These are phyloP conservation scores for Tryphoninae sp. DNA, from an alignment of 2,888 invertebrate genomes.

Conservation along the genomic window DNA sequence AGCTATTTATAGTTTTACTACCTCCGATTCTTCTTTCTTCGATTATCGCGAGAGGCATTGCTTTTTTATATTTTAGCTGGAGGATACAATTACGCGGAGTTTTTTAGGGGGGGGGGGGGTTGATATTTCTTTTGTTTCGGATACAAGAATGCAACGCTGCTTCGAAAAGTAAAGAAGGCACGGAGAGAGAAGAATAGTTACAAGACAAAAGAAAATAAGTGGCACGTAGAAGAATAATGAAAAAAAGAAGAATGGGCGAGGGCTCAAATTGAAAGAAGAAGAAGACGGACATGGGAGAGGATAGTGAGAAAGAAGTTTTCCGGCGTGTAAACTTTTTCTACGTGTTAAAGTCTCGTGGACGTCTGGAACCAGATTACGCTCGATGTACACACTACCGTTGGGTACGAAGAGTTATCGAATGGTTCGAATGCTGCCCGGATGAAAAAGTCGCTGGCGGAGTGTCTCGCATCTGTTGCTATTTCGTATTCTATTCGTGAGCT, in stretches of 20 bases:
- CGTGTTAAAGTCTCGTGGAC: constrained; percentile 49
- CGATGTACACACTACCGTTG: constrained; percentile 13
- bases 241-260: constrained; percentile 30
- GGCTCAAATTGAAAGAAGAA: constrained; percentile 32
- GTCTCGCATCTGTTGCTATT: constrained; percentile 19
- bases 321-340: constrained; percentile 57
- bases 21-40: neutral
- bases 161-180: neutral
- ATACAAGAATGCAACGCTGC: neutral
- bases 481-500: constrained; percentile 43
- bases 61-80: too few relatives aligned
- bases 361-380: constrained; percentile 47
- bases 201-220: constrained; percentile 26
- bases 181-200: constrained; percentile 11
- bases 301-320: constrained; percentile 45
- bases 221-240: constrained; percentile 29
- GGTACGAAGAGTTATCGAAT: constrained; percentile 49
- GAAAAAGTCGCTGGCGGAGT: constrained; percentile 21
- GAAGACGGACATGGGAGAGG: constrained; percentile 33
- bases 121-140: neutral
- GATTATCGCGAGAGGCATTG: neutral
- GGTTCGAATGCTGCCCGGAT: constrained; percentile 20
- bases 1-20: neutral
- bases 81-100: neutral
- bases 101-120: neutral